These are phyloP conservation scores for Ichneumoninae sp. DNA, from an alignment of 2,888 invertebrate genomes.

Conservation along the genomic window DNA sequence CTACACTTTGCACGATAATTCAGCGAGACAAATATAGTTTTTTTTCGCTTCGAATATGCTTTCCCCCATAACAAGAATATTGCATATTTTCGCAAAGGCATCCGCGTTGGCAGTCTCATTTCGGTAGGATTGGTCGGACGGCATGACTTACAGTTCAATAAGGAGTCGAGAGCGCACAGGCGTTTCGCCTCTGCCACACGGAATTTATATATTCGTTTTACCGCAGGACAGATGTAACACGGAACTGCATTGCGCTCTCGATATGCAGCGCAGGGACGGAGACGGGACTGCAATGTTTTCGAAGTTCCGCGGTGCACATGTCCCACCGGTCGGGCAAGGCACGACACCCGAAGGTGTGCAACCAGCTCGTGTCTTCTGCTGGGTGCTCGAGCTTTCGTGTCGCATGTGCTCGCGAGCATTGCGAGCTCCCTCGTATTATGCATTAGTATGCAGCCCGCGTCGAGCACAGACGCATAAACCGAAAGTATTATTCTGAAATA, in stretches of 20 bases:
- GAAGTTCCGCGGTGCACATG: conserved; percentile 48
- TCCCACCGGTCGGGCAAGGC: conserved; percentile 41
- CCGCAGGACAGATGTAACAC: conserved; percentile 23
- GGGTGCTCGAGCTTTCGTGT: conserved; percentile 24
- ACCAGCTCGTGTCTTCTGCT: conserved; percentile 33
- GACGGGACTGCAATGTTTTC: conserved; percentile 45
- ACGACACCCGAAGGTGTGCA: conserved; percentile 43
- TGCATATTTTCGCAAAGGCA: background rate
- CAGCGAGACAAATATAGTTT: background rate
- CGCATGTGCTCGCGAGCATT: conserved; percentile 49
- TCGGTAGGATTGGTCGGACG: background rate
- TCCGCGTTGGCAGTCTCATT: background rate
- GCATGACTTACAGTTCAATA: conserved; percentile 9
- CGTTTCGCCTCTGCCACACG: background rate
- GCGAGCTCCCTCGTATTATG: conserved; percentile 28
- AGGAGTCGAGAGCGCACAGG: background rate
- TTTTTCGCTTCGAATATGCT: background rate
- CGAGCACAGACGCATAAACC: conserved; percentile 72
- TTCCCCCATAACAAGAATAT: background rate
- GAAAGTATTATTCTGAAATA: conserved; percentile 78
- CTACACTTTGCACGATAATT: background rate
- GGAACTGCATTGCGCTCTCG: conserved; percentile 20
- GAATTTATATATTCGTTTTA: conserved; percentile 7
- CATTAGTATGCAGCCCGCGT: conserved; percentile 72
- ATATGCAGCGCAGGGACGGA: background rate